phyloP scores from a whole-genome alignment of 2,888 invertebrate genomes.

The Nephrocerus scutellatus region DNA sequence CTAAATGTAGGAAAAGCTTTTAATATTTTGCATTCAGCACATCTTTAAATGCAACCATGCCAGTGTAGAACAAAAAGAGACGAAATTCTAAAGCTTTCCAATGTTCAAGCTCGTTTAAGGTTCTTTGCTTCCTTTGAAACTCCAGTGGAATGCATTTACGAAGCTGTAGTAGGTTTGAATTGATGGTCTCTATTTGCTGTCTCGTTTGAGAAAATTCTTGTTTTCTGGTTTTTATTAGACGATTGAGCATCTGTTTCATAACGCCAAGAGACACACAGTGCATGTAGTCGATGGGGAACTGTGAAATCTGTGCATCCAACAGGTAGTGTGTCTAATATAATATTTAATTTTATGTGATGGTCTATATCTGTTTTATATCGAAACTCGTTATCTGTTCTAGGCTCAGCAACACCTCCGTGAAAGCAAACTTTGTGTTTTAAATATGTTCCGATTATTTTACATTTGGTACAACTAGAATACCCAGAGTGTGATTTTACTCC shows the following conservation, averaged over 20 bases:
- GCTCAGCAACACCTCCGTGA: background rate
- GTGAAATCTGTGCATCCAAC: conserved; percentile 1
- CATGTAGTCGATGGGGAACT: conserved; percentile 5
- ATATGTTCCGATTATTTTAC: background rate
- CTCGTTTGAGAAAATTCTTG: background rate
- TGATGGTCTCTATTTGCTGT: background rate
- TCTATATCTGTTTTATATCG: background rate
- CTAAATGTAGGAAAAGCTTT: background rate
- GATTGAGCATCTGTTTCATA: conserved; percentile 2
- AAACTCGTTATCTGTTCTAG: background rate
- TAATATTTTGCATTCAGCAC: background rate
- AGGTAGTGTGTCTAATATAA: background rate
- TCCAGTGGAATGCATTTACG: conserved; percentile 4
- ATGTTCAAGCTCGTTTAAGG: conserved; percentile 1
- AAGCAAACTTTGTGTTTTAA: conserved; percentile 8
- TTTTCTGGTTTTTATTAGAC: conserved; percentile 1
- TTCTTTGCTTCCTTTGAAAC: conserved; percentile 7
- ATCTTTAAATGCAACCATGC: conserved; percentile 4
- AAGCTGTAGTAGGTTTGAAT: background rate
- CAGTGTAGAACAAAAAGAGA: conserved; percentile 3
- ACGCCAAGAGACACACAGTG: conserved; percentile 1
- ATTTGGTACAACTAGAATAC: conserved; percentile 6
- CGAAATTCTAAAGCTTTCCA: conserved; percentile 1
- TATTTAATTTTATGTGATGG: background rate
- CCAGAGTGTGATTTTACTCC: conserved; percentile 5